A percentile compares a stretch with the other conserved stretches of the same genome.
Evolutionary conservation across 2,797 vertebrate genomes (phyloP).

Genomic region (Melanotaenia trifasciata): DNA sequence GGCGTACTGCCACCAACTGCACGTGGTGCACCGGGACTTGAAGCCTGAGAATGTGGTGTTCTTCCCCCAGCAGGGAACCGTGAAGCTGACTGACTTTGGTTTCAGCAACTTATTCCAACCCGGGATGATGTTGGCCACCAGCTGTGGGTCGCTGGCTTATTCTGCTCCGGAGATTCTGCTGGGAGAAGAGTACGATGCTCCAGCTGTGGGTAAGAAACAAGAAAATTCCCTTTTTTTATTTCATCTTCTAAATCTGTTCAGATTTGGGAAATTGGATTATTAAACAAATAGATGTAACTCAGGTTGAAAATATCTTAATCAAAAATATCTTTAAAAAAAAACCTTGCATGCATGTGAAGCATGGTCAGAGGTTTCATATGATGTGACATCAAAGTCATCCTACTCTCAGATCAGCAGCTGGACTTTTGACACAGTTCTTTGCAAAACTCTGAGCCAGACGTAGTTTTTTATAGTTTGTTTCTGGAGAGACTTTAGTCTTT

Average conservation of each 20-base stretch:
- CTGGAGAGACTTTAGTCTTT: neutral
- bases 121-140: conserved; percentile 89
- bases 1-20: conserved; percentile 89
- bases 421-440: no score
- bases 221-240: neutral
- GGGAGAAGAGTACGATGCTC: conserved; percentile 90
- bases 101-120: conserved; percentile 92
- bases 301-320: neutral
- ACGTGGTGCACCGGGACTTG: conserved; percentile 91
- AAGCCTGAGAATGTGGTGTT: conserved; percentile 93
- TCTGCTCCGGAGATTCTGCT: conserved; percentile 91
- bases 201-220: conserved; percentile 86
- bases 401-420: neutral
- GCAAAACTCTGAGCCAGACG: no score
- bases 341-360: neutral
- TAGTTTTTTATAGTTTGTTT: no score
- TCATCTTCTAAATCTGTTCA: neutral
- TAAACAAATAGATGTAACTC: neutral
- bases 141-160: conserved; percentile 90
- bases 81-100: conserved; percentile 92
- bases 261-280: neutral
- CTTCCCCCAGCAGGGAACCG: conserved; percentile 88
- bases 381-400: no score
- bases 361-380: neutral
- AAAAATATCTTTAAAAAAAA: neutral